These are phyloP conservation scores for Aphelenchoides bicaudatus DNA, from an alignment of 2,888 invertebrate species.

Conservation along the genomic window DNA sequence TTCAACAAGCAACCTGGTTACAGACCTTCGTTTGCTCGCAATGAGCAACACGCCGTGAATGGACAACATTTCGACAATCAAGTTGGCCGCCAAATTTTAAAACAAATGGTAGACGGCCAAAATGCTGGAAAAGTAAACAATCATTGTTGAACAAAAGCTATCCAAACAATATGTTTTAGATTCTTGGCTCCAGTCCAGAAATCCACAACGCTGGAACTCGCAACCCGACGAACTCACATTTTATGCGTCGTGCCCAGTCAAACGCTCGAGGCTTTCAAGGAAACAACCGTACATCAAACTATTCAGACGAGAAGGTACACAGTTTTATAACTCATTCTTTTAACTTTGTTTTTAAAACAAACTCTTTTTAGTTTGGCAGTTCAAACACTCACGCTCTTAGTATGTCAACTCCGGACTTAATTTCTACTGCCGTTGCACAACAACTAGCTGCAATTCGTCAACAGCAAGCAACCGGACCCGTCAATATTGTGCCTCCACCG, in stretches of 20 bases:
- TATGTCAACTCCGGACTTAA: conserved; percentile 29
- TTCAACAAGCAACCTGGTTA: conserved; percentile 5
- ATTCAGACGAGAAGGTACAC: conserved; percentile 15
- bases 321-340: not conserved
- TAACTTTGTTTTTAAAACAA: conserved; percentile 8
- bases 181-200: conserved; percentile 41
- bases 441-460: conserved; percentile 12
- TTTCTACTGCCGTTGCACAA: conserved; percentile 14
- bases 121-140: conserved; percentile 3
- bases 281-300: not conserved
- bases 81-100: conserved; percentile 25
- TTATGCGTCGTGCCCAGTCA: conserved; percentile 19
- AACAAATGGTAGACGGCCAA: conserved; percentile 20
- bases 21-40: conserved; percentile 12
- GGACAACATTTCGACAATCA: conserved; percentile 14
- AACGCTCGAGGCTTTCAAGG: conserved; percentile 14
- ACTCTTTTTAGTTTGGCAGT: conserved; percentile 3
- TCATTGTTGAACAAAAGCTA: not conserved
- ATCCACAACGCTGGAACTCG: conserved; percentile 34
- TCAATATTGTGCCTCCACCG: conserved; percentile 11
- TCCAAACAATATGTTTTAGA: conserved; percentile 15
- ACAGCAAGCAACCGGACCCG: conserved; percentile 10
- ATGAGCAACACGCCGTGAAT: conserved; percentile 3
- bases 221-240: conserved; percentile 17
- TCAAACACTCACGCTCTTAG: conserved; percentile 20